phyloP scores from a whole-genome alignment of 2,888 invertebrate species.

The Gortyna flavago region DNA sequence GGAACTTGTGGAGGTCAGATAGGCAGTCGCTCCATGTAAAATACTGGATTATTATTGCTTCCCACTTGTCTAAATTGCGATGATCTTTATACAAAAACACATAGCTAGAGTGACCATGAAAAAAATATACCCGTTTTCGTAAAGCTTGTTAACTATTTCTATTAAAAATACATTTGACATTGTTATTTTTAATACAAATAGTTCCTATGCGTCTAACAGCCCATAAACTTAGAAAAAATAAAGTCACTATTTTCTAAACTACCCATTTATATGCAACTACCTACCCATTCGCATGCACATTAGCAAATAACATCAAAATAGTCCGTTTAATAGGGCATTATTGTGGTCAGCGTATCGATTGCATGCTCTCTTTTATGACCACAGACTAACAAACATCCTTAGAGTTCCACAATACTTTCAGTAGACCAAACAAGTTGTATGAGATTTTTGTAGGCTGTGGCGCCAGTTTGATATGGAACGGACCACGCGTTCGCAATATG shows the following conservation, averaged over 20 bases:
- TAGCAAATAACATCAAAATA: constrained; percentile 78
- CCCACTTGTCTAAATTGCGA: not conserved
- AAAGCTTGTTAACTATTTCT: not conserved
- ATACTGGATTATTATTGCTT: too few species aligned
- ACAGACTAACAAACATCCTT: constrained; percentile 23
- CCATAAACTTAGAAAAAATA: constrained; percentile 20
- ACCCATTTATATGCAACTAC: constrained; percentile 68
- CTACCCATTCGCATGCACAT: constrained; percentile 71
- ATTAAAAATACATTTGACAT: not conserved
- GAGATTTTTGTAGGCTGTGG: constrained; percentile 42
- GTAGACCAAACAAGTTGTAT: constrained; percentile 12
- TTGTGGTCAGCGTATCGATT: constrained; percentile 76
- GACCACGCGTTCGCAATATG: constrained; percentile 81
- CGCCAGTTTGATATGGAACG: constrained; percentile 42
- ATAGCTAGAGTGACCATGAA: not conserved
- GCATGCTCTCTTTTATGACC: constrained; percentile 57
- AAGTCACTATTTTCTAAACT: constrained; percentile 22
- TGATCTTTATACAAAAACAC: not conserved
- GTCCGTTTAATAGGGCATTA: constrained; percentile 78
- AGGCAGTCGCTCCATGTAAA: too few species aligned
- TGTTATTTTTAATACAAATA: too few species aligned
- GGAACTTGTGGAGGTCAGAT: too few species aligned
- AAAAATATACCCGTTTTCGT: not conserved
- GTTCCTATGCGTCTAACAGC: not conserved
- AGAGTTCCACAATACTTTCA: not conserved